phyloP scores from a whole-genome alignment of 2,113 vertebrate species.

The Acrocephalus kingi region DNA sequence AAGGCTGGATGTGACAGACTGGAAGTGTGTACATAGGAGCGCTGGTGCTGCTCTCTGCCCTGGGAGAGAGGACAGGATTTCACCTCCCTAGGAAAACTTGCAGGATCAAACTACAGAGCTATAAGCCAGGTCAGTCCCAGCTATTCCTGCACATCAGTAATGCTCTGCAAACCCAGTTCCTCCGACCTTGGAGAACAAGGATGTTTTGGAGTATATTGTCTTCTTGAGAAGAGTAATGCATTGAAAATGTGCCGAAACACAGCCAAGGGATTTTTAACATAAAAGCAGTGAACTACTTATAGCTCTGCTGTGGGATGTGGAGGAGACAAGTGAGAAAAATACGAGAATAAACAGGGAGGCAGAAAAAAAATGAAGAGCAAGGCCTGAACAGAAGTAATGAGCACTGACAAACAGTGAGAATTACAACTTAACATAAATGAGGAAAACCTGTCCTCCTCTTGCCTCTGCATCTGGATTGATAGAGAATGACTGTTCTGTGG shows the following conservation, averaged over 20 bases:
- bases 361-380: not conserved
- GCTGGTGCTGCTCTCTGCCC: rapidly evolving
- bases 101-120: not conserved
- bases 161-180: not conserved
- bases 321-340: not conserved
- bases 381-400: not conserved
- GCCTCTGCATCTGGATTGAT: not conserved
- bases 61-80: not conserved
- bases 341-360: not conserved
- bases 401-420: not conserved
- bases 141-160: not conserved
- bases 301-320: not conserved
- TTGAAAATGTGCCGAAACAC: not conserved
- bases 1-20: not conserved
- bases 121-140: not conserved
- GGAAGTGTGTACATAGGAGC: not conserved
- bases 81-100: not conserved
- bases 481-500: not conserved
- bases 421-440: not conserved
- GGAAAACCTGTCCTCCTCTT: not conserved
- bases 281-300: not conserved
- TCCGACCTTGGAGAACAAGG: not conserved
- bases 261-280: not conserved
- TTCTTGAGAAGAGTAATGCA: not conserved
- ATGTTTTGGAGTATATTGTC: not conserved